phyloP scores from a whole-genome alignment of 2,113 vertebrate species.

The Formicarius rufipectus region DNA sequence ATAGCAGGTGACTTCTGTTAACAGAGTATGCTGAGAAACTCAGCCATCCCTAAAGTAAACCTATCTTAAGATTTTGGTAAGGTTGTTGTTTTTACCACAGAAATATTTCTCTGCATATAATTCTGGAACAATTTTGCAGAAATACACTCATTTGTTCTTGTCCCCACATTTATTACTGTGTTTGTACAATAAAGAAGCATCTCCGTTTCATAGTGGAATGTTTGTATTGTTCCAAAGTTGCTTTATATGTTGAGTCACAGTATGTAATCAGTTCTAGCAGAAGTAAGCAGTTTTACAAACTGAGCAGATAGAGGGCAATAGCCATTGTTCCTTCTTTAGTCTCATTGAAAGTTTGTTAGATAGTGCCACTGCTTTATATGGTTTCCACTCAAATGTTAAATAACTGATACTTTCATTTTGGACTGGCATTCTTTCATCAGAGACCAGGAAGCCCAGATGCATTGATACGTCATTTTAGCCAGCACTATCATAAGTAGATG shows the following conservation, averaged over 20 bases:
- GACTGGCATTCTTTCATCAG: not conserved
- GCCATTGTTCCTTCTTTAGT: not conserved
- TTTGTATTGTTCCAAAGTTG: not conserved
- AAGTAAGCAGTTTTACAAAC: not conserved
- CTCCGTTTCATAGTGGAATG: not conserved
- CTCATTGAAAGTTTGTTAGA: not conserved
- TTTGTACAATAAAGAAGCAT: not conserved
- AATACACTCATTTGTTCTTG: not conserved
- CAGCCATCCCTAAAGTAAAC: not conserved
- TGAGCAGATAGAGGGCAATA: not conserved
- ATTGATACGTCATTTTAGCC: not conserved
- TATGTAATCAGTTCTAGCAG: not conserved
- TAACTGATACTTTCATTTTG: not conserved
- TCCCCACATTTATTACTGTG: not conserved
- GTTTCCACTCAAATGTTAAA: not conserved
- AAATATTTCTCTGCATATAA: not conserved
- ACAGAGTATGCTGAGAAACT: not conserved
- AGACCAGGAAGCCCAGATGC: not conserved
- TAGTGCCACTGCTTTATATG: not conserved
- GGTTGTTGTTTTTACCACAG: not conserved
- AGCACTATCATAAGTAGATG: not conserved
- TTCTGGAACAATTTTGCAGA: not conserved
- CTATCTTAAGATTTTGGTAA: not conserved
- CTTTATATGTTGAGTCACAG: not conserved
- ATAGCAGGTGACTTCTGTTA: not conserved